A percentile compares a stretch with the other conserved stretches of the same genome.
These are phyloP conservation scores for Meriones unguiculatus DNA, from an alignment of 2,113 vertebrate genomes.

Conservation along the genomic window DNA sequence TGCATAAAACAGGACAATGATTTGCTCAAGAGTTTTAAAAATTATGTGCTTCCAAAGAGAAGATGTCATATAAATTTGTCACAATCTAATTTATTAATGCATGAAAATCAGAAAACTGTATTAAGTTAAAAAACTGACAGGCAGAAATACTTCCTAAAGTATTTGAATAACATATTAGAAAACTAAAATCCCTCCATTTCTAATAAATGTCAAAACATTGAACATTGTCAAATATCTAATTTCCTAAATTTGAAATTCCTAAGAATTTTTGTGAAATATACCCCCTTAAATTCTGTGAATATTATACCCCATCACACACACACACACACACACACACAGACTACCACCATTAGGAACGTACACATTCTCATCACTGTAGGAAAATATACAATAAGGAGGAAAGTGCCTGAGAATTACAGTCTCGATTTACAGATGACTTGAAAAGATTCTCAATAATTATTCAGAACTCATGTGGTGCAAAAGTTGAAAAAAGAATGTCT, in stretches of 20 bases:
- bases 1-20: background rate
- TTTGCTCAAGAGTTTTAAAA: slow-evolving; percentile 35
- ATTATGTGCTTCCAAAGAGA: background rate
- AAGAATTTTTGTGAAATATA: background rate
- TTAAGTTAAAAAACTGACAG: slow-evolving; percentile 15
- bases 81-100: background rate
- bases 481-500: background rate
- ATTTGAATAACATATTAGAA: background rate
- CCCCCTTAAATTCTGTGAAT: background rate
- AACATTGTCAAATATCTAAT: background rate
- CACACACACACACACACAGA: background rate
- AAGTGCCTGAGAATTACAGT: background rate
- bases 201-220: background rate
- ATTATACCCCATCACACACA: background rate
- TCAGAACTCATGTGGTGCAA: background rate
- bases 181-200: background rate
- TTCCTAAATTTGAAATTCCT: slow-evolving; percentile 37
- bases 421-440: background rate
- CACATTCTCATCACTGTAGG: background rate
- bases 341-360: background rate
- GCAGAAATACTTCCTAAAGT: background rate
- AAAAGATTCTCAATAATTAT: background rate
- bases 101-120: slow-evolving; percentile 38
- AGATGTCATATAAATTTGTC: background rate
- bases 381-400: background rate